Evolutionary conservation across 2,888 invertebrate genomes (phyloP).

Genomic region (Himalopsyche anomala): DNA sequence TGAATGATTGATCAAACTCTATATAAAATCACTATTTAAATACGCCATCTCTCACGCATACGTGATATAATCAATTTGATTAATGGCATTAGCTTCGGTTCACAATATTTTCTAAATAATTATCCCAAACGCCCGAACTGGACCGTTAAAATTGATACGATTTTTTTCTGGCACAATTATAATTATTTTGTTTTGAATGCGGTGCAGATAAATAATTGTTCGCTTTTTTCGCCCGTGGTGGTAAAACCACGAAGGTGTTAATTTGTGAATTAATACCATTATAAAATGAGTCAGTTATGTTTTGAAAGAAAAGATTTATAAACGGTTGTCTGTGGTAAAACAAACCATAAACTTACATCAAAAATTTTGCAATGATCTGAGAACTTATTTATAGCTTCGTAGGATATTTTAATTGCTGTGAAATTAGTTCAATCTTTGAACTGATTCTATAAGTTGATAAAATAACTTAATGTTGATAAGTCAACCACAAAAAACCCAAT

Average conservation of each 20-base stretch:
- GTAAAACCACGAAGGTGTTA: constrained; percentile 18
- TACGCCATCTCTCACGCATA: constrained; percentile 1
- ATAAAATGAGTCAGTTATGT: background rate
- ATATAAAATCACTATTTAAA: background rate
- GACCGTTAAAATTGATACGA: background rate
- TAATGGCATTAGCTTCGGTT: background rate
- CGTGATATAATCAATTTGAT: constrained; percentile 16
- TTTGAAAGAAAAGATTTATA: constrained; percentile 27
- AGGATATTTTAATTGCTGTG: too few species aligned
- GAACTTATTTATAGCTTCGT: too few species aligned
- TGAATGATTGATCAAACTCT: background rate
- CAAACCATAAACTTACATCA: background rate
- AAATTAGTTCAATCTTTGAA: too few species aligned
- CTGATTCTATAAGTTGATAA: too few species aligned
- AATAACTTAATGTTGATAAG: too few species aligned
- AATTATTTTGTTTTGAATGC: background rate
- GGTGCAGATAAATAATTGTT: constrained; percentile 21
- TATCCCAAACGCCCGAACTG: constrained; percentile 10
- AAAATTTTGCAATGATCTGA: background rate
- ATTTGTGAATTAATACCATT: constrained; percentile 18
- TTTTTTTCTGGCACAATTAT: constrained; percentile 31
- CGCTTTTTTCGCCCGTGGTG: constrained; percentile 4
- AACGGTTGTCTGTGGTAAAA: background rate
- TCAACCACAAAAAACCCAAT: too few species aligned
- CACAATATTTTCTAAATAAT: constrained; percentile 31